These are phyloP conservation scores for Oryzias celebensis DNA, from an alignment of 2,113 vertebrate species.

Conservation along the genomic window DNA sequence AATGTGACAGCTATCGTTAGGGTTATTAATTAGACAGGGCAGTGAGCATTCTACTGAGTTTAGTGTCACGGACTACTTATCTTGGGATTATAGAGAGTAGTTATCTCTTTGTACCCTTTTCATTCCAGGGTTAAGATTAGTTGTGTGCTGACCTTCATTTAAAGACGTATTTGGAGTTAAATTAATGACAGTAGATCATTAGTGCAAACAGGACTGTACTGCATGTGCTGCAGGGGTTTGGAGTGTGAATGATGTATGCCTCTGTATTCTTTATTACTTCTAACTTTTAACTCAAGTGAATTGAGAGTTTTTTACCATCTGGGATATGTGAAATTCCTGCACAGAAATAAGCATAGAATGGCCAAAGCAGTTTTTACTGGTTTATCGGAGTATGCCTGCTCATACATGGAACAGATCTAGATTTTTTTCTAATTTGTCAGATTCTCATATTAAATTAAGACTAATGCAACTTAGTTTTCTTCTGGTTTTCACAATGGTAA, in stretches of 20 bases:
- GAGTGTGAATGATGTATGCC: constrained; percentile 6
- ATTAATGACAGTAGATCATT: constrained; percentile 24
- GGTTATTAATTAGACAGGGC: constrained; percentile 40
- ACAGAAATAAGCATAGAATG: no score
- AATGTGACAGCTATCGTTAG: constrained; percentile 33
- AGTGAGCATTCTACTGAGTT: constrained; percentile 25
- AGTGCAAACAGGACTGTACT: constrained; percentile 1
- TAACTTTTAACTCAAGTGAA: constrained; percentile 11
- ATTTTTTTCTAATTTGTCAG: no score
- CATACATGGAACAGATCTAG: no score
- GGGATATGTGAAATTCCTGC: no score
- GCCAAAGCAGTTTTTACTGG: no score
- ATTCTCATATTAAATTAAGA: no score
- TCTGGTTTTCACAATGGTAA: no score
- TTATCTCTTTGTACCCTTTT: constrained; percentile 27
- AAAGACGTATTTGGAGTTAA: constrained; percentile 14
- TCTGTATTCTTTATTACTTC: background rate
- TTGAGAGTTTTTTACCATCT: background rate
- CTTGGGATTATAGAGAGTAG: constrained; percentile 38
- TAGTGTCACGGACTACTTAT: constrained; percentile 28
- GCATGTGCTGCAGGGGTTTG: constrained; percentile 3
- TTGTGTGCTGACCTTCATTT: constrained; percentile 9
- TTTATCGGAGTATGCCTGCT: no score
- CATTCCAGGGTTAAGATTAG: constrained; percentile 27
- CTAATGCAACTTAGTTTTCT: no score